Conservation (phyloP, 2,888 invertebrate genomes). For the Eustalomyia histrio region DNA sequence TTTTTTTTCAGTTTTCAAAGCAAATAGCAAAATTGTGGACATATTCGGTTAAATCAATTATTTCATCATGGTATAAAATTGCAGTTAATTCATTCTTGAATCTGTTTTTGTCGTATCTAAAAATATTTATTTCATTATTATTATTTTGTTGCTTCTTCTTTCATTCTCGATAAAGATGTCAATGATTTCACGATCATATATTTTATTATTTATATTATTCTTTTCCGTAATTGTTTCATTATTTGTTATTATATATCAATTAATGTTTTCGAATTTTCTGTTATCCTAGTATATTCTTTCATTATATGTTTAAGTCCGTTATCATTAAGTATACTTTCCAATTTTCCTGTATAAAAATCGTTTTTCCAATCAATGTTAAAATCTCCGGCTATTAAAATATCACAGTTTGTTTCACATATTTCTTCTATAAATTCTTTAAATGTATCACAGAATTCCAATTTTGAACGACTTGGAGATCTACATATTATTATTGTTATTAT, state of each 20-base stretch:
- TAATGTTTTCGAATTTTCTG: neutral
- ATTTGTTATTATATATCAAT: too few species aligned
- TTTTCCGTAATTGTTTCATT: too few species aligned
- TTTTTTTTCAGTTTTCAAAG: too few species aligned
- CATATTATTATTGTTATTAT: constrained; percentile 1
- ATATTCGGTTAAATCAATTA: too few species aligned
- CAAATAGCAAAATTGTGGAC: neutral
- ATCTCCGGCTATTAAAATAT: too few species aligned
- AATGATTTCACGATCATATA: neutral
- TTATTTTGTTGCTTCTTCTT: neutral
- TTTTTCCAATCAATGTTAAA: neutral
- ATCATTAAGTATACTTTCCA: constrained; percentile 1
- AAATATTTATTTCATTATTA: neutral
- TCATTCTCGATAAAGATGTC: neutral
- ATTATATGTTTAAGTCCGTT: neutral
- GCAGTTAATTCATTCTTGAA: neutral
- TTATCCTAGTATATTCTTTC: neutral
- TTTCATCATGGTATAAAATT: neutral
- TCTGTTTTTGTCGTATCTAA: neutral
- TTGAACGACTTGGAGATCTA: neutral
- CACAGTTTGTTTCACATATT: too few species aligned
- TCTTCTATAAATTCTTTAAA: neutral
- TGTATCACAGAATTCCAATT: neutral
- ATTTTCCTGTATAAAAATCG: neutral
- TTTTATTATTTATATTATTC: too few species aligned